Conservation (phyloP, 2,113 vertebrate genomes). For the Lagopus leucura region DNA sequence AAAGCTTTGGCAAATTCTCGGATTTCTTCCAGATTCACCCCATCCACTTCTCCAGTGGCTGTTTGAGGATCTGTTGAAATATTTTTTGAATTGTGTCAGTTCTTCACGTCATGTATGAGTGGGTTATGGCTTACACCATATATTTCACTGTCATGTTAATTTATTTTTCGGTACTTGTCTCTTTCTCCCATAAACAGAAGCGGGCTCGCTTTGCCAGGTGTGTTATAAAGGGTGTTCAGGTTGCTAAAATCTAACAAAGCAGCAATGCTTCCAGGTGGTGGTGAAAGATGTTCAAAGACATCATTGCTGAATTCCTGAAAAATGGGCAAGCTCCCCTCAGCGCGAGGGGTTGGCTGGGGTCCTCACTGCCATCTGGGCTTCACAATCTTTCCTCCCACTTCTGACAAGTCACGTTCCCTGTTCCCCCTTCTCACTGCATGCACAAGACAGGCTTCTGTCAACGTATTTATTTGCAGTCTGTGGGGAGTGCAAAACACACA, state of each 20-base stretch:
- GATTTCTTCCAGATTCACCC: constrained; percentile 99
- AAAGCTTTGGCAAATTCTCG: constrained; percentile 99
- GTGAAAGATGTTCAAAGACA: neutral
- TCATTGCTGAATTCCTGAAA: neutral
- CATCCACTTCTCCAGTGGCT: constrained; percentile 96
- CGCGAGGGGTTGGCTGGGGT: neutral
- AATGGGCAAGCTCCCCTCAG: neutral
- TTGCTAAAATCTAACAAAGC: neutral
- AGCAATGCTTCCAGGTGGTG: neutral
- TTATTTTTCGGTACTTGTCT: neutral
- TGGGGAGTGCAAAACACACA: neutral
- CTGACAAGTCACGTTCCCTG: neutral
- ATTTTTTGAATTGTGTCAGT: constrained; percentile 68
- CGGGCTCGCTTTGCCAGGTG: neutral
- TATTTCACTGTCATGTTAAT: neutral
- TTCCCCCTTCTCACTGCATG: neutral
- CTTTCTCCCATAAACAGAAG: neutral
- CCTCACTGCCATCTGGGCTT: neutral
- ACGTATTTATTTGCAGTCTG: neutral
- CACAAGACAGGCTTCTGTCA: neutral
- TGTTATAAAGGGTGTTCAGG: neutral
- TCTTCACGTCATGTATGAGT: neutral
- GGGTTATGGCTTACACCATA: neutral
- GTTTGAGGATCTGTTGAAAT: constrained; percentile 92
- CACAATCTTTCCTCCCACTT: neutral